Evolutionary conservation across 2,888 invertebrate species (phyloP), one percentile per base, ranked within the genome.

Genomic region (Agriotes lineatus): DNA sequence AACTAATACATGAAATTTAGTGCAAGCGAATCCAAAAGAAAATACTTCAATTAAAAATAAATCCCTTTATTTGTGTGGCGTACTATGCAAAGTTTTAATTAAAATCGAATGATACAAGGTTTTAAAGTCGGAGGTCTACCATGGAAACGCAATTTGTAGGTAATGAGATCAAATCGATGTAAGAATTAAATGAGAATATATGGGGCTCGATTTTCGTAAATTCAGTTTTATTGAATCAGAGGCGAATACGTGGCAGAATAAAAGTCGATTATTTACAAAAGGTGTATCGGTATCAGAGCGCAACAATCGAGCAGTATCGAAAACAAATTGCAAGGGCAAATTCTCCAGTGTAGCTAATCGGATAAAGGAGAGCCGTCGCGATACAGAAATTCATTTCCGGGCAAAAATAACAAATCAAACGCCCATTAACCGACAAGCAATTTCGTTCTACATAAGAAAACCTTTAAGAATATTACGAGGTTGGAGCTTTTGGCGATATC

Each of bases 401-500:
- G 39, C 57, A 63, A 68, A 63, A 68, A 68, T 63, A 68, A 68
- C 68, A 68, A 62, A 69, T 69, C 64, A 69, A 69, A 69, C 60
- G 54, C 33, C 60, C 69, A 65, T 65, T 69, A 65, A 60, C 60
- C 69, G 60, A 65, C 64, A 65, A 69, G 64, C 69, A 69, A 69
- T 69, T 69, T 65, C 57, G 69, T 65, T 69, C 60, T 65, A 65
- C 64, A 65, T 69, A 65, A 69, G 69, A 69, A 69, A 69, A 69
- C 64, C 64, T 69, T 69, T 69, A 69, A 69, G 69, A 69, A 69
- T 69, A 69, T 69, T 69, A 60, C 64, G 60, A 61, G 45, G 64
- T 65, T 57, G 69, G 69, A 62, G 69, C 69, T 69, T 66, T 66
- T 67, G 64, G 72, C 70, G 72, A 72, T 72, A 70, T 72, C 72